phyloP scores from a whole-genome alignment of 2,113 vertebrate genomes.

The Leiothrix lutea region DNA sequence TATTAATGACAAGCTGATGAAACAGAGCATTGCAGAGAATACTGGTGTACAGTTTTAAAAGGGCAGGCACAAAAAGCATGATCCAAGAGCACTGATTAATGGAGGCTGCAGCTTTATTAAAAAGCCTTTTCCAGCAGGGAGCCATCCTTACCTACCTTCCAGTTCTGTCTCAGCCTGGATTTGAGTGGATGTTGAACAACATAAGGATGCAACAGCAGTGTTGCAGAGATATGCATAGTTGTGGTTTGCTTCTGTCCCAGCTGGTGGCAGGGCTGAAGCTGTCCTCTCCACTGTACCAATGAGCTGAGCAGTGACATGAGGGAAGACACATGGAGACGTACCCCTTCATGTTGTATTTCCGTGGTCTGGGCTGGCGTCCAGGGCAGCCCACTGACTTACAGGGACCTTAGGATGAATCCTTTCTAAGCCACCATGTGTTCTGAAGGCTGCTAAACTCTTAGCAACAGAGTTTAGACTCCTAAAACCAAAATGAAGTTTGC shows the following conservation, averaged over 20 bases:
- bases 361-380: background rate
- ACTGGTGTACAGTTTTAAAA: constrained; percentile 7
- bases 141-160: background rate
- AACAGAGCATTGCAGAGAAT: background rate
- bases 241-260: background rate
- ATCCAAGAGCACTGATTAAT: background rate
- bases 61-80: background rate
- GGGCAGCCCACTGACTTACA: background rate
- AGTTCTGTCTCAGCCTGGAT: background rate
- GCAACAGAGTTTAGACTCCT: background rate
- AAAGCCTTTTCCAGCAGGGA: background rate
- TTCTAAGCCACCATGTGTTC: background rate
- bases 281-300: background rate
- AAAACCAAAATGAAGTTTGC: background rate
- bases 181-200: background rate
- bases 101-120: background rate
- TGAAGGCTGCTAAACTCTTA: background rate
- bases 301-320: background rate
- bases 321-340: background rate
- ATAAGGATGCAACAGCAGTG: rapidly evolving
- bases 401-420: background rate
- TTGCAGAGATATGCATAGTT: background rate
- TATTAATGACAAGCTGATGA: constrained; percentile 1
- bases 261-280: background rate
- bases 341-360: background rate